Base-by-base conservation (phyloP, 2,888 invertebrate genomes). In the Euspilapteryx auroguttella region DNA sequence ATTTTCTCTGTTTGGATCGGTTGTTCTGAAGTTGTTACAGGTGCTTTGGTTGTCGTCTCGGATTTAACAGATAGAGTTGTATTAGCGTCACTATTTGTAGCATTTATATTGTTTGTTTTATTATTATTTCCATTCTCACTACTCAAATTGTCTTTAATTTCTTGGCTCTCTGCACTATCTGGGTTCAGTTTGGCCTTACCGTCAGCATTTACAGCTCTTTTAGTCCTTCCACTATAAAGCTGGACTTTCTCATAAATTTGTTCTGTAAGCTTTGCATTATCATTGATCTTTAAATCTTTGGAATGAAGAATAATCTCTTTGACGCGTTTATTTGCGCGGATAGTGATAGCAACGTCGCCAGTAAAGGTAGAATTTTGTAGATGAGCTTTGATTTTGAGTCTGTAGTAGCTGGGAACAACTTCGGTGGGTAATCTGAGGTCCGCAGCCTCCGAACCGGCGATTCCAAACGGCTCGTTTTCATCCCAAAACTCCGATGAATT, bases 401-500 rank as follows among this genome's bases (percentile, higher is more conserved):
- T 61, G 42, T 86, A 87, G 29, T 61, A 66, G 27, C 54, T 61
- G 4, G 86, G 86, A 13, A 53, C 44, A 4, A 85, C 48, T 2
- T 58, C 47, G 2, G 55, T 49, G 9, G 79, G 78, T 7, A 82
- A 58, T 14, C 71, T 44, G 1, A 71, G 50, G 37, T 73, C 58
- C 4, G 53, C 46, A 3, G 65, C 53, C 0, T 55, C 56, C 10
- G 39, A 25, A 12, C 37, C 42, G 2, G 45, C 37, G 32, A 48
- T 52, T 2, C 62, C 62, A 37, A 69, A 73, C 2, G 68, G 61
- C 35, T 64, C 62, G 8, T 53, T 49, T 36, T 73, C 69, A 45
- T 69, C 58, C 73, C 73, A 73, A 32, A 61, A 65, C 20, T 61
- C 58, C 14, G 41, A 37, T 3, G 47, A 34, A 30, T 48, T 48